phyloP scores from a whole-genome alignment of 2,113 vertebrate genomes.

The Nycticorax nycticorax region DNA sequence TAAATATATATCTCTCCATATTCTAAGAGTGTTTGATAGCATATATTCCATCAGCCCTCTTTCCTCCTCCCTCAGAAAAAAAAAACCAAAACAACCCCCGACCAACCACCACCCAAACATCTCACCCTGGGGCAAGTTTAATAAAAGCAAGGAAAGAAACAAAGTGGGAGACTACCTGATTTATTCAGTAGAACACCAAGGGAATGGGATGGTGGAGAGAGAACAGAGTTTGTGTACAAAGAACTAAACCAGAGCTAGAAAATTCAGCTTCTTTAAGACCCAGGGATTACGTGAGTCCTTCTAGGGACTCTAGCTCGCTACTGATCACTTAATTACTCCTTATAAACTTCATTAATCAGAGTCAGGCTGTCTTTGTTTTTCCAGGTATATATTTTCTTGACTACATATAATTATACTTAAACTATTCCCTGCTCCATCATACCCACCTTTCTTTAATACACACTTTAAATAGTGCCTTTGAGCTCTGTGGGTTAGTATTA shows the following conservation, averaged over 20 bases:
- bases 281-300: fast-evolving
- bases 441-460: background rate
- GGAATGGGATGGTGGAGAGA: background rate
- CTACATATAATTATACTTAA: background rate
- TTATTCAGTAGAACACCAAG: background rate
- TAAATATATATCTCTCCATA: background rate
- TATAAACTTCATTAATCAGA: background rate
- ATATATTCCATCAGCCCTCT: background rate
- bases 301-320: background rate
- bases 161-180: background rate
- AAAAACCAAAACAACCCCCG: background rate
- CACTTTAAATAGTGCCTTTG: no score
- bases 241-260: background rate
- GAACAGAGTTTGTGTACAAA: background rate
- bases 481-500: no score
- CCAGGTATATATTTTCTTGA: background rate
- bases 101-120: background rate
- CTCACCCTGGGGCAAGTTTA: background rate
- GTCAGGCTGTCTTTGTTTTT: background rate
- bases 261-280: background rate
- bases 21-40: background rate
- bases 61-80: background rate
- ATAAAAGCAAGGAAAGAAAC: background rate
- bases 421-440: background rate
- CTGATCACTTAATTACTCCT: background rate